Evolutionary conservation across 2,888 invertebrate species (phyloP), one percentile per base, ranked within the genome.

Genomic region (Leucophenga maculata): DNA sequence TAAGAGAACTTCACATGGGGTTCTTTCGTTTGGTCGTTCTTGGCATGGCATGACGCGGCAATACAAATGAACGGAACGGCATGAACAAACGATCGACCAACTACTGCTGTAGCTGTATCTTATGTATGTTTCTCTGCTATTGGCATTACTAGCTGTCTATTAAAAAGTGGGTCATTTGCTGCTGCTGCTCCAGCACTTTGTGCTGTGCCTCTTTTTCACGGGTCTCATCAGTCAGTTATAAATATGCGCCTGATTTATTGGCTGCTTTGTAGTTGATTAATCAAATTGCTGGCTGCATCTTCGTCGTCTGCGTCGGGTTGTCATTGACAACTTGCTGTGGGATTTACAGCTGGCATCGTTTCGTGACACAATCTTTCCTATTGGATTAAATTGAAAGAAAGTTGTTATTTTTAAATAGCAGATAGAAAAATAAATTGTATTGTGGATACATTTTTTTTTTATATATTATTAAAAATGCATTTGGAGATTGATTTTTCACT

Each of bases 221-320:
- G 9, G 11, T 39, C 11, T 39, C 11, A 39, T 16, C 44, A 68
- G 72, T 60, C 68, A 59, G 68, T 64, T 26, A 65, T 67, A 32
- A 50, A 67, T 68, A 67, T 52, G 50, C 39, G 39, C n/a, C 73
- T 83, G 79, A 80, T 80, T 80, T 80, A 80, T 80, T 76, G 70
- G 64, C 67, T 74, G 70, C 75, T 77, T 75, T 81, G 72, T 76
- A 78, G 75, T 75, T 79, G 81, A 80, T 80, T 80, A 81, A 83
- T 83, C 78, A 73, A 77, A 73, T 68, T 39, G 79, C 69, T 44
- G 8, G 79, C 69, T 44, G 14, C 39, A 39, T 39, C 39, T 8
- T 39, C 11, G n/a, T n/a, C n/a, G n/a, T n/a, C n/a, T n/a, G n/a
- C 32, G 32, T 32, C 18, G 46, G 48, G 64, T 46, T 55, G 54